Conservation (phyloP, 2,113 vertebrate species). For the Grammomys surdaster region DNA sequence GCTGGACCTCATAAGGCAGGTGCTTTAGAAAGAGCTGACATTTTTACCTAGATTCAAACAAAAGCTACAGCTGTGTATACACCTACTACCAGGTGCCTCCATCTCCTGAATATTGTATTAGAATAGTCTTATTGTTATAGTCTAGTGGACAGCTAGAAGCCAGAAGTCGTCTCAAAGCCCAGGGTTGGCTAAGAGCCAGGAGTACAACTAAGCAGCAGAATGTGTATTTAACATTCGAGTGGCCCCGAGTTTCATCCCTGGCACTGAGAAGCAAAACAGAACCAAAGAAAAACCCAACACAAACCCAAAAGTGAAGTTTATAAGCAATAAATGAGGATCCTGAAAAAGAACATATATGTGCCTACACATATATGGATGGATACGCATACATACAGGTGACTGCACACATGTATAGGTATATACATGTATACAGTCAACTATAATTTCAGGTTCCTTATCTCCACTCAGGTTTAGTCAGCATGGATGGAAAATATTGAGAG, state of each 20-base stretch:
- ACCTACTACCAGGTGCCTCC: constrained; percentile 23
- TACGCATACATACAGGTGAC: neutral
- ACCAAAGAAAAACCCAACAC: neutral
- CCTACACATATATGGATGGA: neutral
- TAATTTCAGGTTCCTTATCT: neutral
- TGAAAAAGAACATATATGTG: neutral
- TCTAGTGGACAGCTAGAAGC: constrained; percentile 11
- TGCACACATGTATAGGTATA: neutral
- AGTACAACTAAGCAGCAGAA: neutral
- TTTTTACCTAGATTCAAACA: constrained; percentile 25
- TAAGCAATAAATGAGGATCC: neutral
- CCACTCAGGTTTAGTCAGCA: neutral
- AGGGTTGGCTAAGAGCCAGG: neutral
- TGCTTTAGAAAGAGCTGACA: constrained; percentile 60
- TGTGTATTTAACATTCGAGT: neutral
- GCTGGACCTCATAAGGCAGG: neutral
- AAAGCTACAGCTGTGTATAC: constrained; percentile 40
- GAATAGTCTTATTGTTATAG: neutral
- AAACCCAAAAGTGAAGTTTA: neutral
- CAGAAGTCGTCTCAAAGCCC: neutral
- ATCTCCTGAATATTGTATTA: neutral
- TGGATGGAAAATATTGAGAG: neutral
- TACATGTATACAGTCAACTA: neutral
- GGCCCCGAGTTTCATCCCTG: too few species aligned
- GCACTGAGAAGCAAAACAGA: neutral